These are phyloP conservation scores for Heliocidaris erythrogramma DNA, from an alignment of 35 echinoderm and acorn worm species.

Conservation along the genomic window DNA sequence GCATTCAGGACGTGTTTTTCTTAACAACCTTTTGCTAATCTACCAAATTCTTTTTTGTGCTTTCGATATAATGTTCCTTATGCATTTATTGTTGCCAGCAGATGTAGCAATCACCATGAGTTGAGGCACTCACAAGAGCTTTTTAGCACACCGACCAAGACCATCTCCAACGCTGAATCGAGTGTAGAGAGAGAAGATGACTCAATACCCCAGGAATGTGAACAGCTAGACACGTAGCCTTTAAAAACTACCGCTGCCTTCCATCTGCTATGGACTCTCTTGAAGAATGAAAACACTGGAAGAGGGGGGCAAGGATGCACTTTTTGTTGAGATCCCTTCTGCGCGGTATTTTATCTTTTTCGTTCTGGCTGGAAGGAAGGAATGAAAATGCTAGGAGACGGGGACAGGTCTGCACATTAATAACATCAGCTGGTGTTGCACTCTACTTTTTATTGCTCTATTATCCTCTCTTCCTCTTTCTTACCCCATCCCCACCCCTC, in stretches of 20 bases:
- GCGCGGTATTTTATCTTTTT: neutral
- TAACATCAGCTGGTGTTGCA: too few relatives aligned
- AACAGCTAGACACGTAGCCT: constrained; percentile 34
- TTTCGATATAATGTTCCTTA: neutral
- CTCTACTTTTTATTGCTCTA: too few relatives aligned
- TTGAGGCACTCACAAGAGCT: constrained; percentile 20
- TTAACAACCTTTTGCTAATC: too few relatives aligned
- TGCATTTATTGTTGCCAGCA: neutral
- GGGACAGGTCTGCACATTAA: neutral
- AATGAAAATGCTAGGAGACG: neutral
- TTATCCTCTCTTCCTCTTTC: too few relatives aligned
- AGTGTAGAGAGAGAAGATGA: neutral
- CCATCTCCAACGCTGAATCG: neutral
- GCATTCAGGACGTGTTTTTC: too few relatives aligned
- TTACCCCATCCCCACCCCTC: too few relatives aligned
- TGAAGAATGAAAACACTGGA: neutral
- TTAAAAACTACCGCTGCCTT: neutral
- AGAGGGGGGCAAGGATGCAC: neutral
- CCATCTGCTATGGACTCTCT: neutral
- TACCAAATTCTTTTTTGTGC: neutral
- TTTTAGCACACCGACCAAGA: constrained; percentile 30
- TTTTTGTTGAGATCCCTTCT: neutral
- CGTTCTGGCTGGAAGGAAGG: neutral
- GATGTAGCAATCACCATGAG: constrained; percentile 10
- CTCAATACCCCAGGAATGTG: constrained; percentile 18